A percentile compares a stretch with the other conserved stretches of the same genome.
These are phyloP conservation scores for Coccyzus lansbergi DNA, from an alignment of 2,797 vertebrate species.

Conservation along the genomic window DNA sequence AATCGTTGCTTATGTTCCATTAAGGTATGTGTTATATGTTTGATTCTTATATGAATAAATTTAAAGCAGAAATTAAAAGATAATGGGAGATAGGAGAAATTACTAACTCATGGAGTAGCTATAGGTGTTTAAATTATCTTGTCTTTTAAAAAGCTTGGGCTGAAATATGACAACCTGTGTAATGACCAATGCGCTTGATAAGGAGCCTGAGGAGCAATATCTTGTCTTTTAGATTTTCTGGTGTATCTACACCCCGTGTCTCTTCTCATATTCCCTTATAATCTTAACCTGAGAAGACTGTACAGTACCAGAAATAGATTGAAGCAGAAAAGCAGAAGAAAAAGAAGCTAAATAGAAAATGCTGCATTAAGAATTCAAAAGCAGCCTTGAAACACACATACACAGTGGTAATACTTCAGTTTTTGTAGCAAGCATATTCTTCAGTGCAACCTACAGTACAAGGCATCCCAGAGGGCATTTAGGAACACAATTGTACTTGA, in stretches of 20 bases:
- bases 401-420: not conserved
- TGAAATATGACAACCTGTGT: not conserved
- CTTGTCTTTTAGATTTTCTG: not conserved
- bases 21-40: not conserved
- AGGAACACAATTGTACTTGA: not conserved
- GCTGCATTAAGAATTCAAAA: not conserved
- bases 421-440: not conserved
- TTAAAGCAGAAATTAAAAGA: not conserved
- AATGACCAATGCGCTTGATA: not conserved
- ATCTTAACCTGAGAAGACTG: not conserved
- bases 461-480: not conserved
- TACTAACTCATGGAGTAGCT: not conserved
- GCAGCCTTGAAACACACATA: not conserved
- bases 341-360: not conserved
- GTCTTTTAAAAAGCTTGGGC: not conserved
- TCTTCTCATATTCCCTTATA: not conserved
- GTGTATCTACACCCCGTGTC: not conserved
- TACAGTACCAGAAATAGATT: not conserved
- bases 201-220: not conserved
- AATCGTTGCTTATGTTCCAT: not conserved
- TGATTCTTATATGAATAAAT: not conserved
- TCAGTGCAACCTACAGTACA: not conserved
- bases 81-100: not conserved
- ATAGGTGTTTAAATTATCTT: not conserved
- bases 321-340: not conserved